Base-by-base conservation (phyloP, 2,888 invertebrate genomes). In the Melieria picta region DNA sequence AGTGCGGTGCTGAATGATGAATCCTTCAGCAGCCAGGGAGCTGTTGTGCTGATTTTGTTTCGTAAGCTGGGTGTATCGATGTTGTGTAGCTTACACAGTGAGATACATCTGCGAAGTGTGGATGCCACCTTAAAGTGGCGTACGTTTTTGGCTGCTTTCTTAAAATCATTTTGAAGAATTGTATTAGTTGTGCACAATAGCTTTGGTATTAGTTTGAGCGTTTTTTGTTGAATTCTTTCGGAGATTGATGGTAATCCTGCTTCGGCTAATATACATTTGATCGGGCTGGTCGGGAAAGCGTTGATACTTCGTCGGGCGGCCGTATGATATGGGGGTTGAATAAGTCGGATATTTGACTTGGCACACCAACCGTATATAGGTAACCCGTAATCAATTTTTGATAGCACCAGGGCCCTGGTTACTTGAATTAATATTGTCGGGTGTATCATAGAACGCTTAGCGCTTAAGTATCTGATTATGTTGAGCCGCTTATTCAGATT, bases 151-250 rank as follows among this genome's bases (percentile, higher is more conserved):
- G 13, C 56, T n/a, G 56, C 56, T 13, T 7, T 7, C 56, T 56
- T n/a, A 56, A 56, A 11, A n/a, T 56, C 56, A 7, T 56, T 56
- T 56, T 56, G 13, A 16, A 56, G 56, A 56, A 56, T 56, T n/a
- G 56, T 11, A 16, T 56, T 56, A 16, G 56, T 56, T 11, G 56
- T 56, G 13, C 56, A 56, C 3, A 56, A 56, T 13, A 56, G 7
- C 13, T 11, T 56, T 7, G 56, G 56, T n/a, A 56, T 56, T n/a
- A 56, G 56, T 11, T 7, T 11, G 1, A 56, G 7, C 9, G 56
- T 56, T 56, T 4, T 56, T 56, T 56, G 13, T 16, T 4, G 3
- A 13, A 56, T 16, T n/a, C 56, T 56, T n/a, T 56, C 56, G 7
- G 56, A 7, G 7, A 56, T 56, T 56, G 13, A n/a, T 16, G 56